Conservation (phyloP, 1,140 invertebrate species). For the Drosophila takahashii region DNA sequence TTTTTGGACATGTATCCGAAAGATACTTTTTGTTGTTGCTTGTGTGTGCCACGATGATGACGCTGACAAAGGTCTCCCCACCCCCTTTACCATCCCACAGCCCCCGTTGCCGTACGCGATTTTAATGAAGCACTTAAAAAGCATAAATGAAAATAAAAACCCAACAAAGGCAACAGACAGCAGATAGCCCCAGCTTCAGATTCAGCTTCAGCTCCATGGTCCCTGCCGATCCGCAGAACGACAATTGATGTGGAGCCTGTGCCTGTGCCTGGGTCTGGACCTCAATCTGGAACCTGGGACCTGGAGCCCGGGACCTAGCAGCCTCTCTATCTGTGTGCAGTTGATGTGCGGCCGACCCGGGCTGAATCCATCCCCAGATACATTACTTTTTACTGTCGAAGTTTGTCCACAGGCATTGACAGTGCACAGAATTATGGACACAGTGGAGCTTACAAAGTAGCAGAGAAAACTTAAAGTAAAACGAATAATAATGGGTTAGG, state of each 20-base stretch:
- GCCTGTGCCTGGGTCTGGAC: constrained; percentile 17
- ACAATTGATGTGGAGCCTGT: constrained; percentile 77
- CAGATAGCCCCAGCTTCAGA: constrained; percentile 29
- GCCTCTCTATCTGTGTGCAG: constrained; percentile 13
- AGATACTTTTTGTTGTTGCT: constrained; percentile 67
- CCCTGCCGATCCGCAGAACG: constrained; percentile 63
- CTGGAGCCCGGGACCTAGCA: constrained; percentile 6
- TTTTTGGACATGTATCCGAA: constrained; percentile 75
- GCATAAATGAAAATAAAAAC: constrained; percentile 81
- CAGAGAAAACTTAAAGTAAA: background rate
- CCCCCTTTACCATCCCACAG: too few species aligned
- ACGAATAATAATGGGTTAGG: background rate
- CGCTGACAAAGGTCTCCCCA: constrained; percentile 75
- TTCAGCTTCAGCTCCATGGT: too few species aligned
- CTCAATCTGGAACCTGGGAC: constrained; percentile 8
- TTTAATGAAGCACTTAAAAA: constrained; percentile 83
- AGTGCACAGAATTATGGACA: constrained; percentile 39
- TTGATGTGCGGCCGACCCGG: constrained; percentile 8
- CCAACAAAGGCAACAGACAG: constrained; percentile 67
- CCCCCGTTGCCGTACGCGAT: constrained; percentile 69
- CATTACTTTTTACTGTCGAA: constrained; percentile 67
- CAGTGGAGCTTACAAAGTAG: background rate
- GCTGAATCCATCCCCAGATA: constrained; percentile 36
- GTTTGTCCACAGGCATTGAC: constrained; percentile 44
- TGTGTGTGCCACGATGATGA: constrained; percentile 66